Conservation (phyloP, 2,797 vertebrate genomes). For the Eulemur rubriventer region DNA sequence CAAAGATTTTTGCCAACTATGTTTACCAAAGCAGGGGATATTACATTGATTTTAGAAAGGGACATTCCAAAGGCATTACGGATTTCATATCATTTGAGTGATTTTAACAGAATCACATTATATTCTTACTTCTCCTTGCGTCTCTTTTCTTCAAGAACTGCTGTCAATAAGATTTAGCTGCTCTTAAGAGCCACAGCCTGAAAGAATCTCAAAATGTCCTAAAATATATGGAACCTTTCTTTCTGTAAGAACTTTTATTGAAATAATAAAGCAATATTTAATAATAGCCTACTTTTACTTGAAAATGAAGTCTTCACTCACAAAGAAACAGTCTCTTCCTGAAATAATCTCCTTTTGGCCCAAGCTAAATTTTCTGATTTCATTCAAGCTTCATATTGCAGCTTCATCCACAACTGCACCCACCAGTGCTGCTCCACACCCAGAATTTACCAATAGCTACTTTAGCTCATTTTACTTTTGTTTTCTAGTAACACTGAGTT, state of each 20-base stretch:
- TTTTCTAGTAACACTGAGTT: background rate
- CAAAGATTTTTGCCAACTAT: conserved; percentile 18
- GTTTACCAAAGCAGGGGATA: background rate
- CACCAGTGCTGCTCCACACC: background rate
- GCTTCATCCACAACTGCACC: background rate
- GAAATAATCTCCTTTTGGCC: background rate
- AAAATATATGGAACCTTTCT: background rate
- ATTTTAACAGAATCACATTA: background rate
- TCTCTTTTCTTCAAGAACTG: background rate
- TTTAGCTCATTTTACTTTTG: background rate
- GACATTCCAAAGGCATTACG: background rate
- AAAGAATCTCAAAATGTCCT: background rate
- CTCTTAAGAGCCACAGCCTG: background rate
- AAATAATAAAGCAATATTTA: background rate
- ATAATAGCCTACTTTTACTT: background rate
- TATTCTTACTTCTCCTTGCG: background rate
- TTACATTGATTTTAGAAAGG: background rate
- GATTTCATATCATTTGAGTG: background rate
- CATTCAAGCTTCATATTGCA: background rate
- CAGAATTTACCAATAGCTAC: no score
- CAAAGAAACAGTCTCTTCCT: background rate
- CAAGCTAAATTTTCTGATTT: background rate
- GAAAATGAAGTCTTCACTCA: background rate
- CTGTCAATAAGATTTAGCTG: background rate
- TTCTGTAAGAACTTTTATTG: background rate